Base-by-base conservation (phyloP, 2,888 invertebrate genomes). In the Zaprionus obscuricornis region DNA sequence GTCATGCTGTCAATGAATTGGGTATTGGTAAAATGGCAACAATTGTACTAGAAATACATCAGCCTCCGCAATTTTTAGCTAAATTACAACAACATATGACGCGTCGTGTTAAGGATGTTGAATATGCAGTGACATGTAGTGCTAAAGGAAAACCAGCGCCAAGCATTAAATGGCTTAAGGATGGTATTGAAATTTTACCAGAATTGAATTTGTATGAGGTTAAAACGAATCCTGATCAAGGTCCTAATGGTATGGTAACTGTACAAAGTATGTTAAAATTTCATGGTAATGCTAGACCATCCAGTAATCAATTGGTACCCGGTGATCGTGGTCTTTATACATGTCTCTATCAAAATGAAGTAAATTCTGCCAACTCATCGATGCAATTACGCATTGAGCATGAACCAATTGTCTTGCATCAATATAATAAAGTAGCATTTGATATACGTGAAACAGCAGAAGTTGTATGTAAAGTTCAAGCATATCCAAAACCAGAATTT, bases 351-450 rank as follows among this genome's bases (percentile, higher is more conserved):
- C 95, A 95, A 88, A 97, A 97, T 88, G 96, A 96, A 90, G 96
- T 97, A 10, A 96, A 95, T 89, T 94, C 94, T 86, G 94, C 95
- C 39, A 96, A 96, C 87, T 96, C 96, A 6, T 95, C 95, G 66
- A 97, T 97, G 96, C 96, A 96, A 90, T 92, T 98, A 51, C 93
- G 96, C 87, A 96, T 97, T 83, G 96, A 97, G 92, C 97, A 97
- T 90, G 94, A 95, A 88, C 97, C 97, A 1, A 96, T 97, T 74
- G 93, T 95, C 18, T 92, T 97, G 26, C 95, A 95, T 88, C 95
- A 95, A 83, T 95, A 96, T 89, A 95, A 94, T 85, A 96, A 96
- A 91, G 97, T 97, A 0, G 97, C 97, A 0, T 96, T 94, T 86
- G 96, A 97, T 87, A 90, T 95, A 3, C 92, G 94, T 58, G 97